A percentile compares a stretch with the other conserved stretches of the same genome.
Conservation (phyloP, 2,888 invertebrate species). For the Philonicus albiceps region DNA sequence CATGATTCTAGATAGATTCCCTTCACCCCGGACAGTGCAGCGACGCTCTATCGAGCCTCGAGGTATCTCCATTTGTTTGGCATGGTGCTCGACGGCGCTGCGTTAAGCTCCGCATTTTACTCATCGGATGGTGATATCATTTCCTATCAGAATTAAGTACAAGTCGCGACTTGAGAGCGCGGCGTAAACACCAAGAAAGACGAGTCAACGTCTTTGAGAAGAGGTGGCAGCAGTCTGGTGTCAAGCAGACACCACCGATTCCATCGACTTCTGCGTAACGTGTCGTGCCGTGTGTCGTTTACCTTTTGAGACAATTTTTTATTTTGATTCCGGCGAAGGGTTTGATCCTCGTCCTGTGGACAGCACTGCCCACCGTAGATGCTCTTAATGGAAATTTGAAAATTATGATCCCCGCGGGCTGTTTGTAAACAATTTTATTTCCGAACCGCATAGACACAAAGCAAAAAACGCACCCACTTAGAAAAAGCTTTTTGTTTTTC, state of each 20-base stretch:
- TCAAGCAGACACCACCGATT: neutral
- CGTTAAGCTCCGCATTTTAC: neutral
- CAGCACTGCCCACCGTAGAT: neutral
- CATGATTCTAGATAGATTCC: neutral
- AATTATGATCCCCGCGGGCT: neutral
- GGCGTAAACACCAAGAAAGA: neutral
- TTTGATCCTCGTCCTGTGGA: neutral
- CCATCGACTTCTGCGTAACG: neutral
- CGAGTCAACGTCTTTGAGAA: neutral
- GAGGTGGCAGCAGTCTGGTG: neutral
- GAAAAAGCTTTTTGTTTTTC: neutral
- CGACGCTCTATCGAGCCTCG: neutral
- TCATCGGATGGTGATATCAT: constrained; percentile 7
- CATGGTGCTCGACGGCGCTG: neutral
- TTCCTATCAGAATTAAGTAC: neutral
- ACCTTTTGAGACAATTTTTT: neutral
- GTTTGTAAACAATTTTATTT: neutral
- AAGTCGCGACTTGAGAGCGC: neutral
- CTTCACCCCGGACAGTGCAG: neutral
- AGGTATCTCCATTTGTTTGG: neutral
- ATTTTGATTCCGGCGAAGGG: neutral
- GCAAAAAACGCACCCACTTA: neutral
- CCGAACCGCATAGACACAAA: neutral
- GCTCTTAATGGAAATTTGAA: neutral
- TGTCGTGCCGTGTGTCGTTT: neutral